phyloP scores from a whole-genome alignment of 1,140 invertebrate genomes.

The Trichonephila inaurata region DNA sequence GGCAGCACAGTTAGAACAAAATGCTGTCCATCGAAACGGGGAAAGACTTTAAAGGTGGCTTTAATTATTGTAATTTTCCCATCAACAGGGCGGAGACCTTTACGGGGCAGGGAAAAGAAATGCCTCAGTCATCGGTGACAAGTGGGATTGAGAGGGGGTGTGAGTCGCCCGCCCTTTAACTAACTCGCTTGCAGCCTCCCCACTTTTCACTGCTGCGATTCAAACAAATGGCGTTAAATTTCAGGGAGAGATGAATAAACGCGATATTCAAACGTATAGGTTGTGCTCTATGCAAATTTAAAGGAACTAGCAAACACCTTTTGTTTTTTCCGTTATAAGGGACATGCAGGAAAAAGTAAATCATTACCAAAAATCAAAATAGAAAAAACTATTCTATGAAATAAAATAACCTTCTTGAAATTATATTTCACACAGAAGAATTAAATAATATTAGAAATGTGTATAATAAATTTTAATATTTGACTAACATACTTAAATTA shows the following conservation, averaged over 20 bases:
- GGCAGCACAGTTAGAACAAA: constrained; percentile 38
- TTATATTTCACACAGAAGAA: too few species aligned
- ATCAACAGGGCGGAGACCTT: constrained; percentile 72
- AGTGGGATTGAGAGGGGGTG: constrained; percentile 65
- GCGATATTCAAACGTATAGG: neutral
- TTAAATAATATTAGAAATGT: too few species aligned
- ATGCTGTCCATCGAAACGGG: constrained; percentile 62
- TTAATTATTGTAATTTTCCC: constrained; percentile 77
- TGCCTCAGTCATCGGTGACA: constrained; percentile 56
- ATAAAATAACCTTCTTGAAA: too few species aligned
- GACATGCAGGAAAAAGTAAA: too few species aligned
- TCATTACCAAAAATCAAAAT: too few species aligned
- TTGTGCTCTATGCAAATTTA: neutral
- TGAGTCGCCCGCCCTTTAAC: constrained; percentile 56
- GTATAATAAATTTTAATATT: too few species aligned
- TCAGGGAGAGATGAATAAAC: neutral
- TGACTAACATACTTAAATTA: too few species aligned
- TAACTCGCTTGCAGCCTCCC: constrained; percentile 20
- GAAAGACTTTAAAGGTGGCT: constrained; percentile 58
- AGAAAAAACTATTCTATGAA: too few species aligned
- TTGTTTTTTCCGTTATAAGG: neutral
- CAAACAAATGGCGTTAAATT: constrained; percentile 14
- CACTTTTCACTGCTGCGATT: neutral
- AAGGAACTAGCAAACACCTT: neutral
- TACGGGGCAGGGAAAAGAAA: constrained; percentile 30